Base-by-base conservation (phyloP, 2,888 invertebrate species). In the Tinea trinotella region DNA sequence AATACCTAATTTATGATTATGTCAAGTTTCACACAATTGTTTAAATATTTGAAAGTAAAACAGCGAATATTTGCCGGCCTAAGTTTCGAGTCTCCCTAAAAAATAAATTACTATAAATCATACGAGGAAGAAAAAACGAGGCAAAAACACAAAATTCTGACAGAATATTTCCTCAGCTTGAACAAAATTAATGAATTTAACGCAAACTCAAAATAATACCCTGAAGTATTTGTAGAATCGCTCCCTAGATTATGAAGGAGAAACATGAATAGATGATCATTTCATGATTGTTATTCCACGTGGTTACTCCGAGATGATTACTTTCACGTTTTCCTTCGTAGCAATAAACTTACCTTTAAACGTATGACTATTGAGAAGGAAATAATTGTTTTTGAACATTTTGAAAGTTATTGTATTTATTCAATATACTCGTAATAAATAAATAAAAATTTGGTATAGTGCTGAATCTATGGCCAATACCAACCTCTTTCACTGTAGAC, bases 71-170 rank as follows among this genome's bases (percentile, higher is more conserved):
- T 40, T 40, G 15, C 40, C 13, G 15, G 40, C 13, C 3, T 3
- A 13, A 40, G 12, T 4, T 40, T 40, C 40, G 12, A 40, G 40
- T 13, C 40, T 12, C 40, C 40, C 5, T 7, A 40, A 40, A 40
- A 40, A 40, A 40, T 40, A 40, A 40, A 40, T 40, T 40, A 40
- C 40, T 40, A 40, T 40, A 40, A 40, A 40, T 40, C 40, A 40
- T 40, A 40, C 15, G 40, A 40, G 40, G 40, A 40, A 40, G 15
- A 40, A 30, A 30, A 30, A 40, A 12, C 40, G 12, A 15, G 10
- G 40, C 40, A 15, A 40, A 40, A 40, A 40, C 40, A 40, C 40
- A 15, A 40, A 15, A 40, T 40, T 40, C 40, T 40, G 40, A 40
- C 40, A 40, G 40, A 40, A 40, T 40, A 40, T 40, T 40, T 40